These are phyloP conservation scores for Bombus picipes DNA, from an alignment of 1,140 invertebrate species.

Conservation along the genomic window DNA sequence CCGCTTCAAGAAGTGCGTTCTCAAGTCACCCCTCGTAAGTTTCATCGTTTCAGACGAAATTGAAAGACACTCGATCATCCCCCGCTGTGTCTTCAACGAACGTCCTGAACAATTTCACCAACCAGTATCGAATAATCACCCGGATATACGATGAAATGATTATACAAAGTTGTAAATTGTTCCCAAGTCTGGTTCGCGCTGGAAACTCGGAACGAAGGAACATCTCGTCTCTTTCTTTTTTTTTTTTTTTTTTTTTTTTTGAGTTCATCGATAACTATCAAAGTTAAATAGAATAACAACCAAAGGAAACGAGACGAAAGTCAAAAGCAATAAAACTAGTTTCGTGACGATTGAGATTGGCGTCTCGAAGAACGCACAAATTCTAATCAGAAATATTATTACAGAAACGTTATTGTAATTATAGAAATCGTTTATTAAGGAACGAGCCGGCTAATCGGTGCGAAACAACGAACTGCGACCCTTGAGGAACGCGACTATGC, in stretches of 20 bases:
- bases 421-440: too few relatives aligned
- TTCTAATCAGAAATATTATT: too few relatives aligned
- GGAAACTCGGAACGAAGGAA: not conserved
- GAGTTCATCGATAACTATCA: not conserved
- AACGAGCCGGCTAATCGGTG: too few relatives aligned
- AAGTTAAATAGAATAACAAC: not conserved
- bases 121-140: constrained; percentile 21
- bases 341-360: not conserved
- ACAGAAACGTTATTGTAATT: too few relatives aligned
- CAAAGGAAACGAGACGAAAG: not conserved
- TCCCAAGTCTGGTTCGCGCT: not conserved
- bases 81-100: not conserved
- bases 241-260: not conserved
- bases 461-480: not conserved
- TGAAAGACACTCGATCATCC: constrained; percentile 2
- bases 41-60: not conserved
- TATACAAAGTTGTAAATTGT: constrained; percentile 31
- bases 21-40: not conserved
- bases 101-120: constrained; percentile 7
- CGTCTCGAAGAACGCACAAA: not conserved
- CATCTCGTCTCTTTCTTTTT: too few relatives aligned
- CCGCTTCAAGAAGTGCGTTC: not conserved
- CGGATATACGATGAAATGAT: constrained; percentile 15
- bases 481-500: not conserved
- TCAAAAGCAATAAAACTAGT: not conserved